Evolutionary conservation across 37 sponge, comb jelly and placozoan species (phyloP).

Genomic region (Corticium candelabrum): DNA sequence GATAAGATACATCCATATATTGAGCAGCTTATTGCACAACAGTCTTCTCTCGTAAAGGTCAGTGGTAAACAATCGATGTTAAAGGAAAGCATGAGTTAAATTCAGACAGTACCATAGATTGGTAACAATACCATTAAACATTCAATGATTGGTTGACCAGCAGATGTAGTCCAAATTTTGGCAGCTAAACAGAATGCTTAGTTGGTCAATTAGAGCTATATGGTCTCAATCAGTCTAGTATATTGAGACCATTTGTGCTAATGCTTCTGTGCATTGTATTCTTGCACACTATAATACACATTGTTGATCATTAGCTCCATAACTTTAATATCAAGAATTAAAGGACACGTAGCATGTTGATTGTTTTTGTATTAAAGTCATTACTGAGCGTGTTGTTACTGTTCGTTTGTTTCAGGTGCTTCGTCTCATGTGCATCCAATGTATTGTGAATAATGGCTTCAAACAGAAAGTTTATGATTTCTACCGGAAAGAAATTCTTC

Average conservation of each 20-base stretch:
- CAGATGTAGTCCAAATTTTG: too few relatives aligned
- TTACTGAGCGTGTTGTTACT: background rate
- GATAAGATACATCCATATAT: constrained; percentile 38
- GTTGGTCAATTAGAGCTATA: too few relatives aligned
- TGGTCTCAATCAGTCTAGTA: too few relatives aligned
- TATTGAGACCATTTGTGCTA: too few relatives aligned
- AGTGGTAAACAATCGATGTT: background rate
- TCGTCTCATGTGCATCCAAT: constrained; percentile 86
- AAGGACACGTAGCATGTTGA: background rate
- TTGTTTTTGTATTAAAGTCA: background rate
- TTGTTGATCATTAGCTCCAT: background rate
- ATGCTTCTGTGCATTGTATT: too few relatives aligned
- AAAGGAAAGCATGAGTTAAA: background rate
- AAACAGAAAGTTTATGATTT: constrained; percentile 73
- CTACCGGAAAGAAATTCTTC: constrained; percentile 81
- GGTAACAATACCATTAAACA: too few relatives aligned
- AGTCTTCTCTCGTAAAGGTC: constrained; percentile 18
- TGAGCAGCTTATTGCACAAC: constrained; percentile 26
- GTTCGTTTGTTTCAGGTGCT: constrained; percentile 18
- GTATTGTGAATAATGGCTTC: constrained; percentile 76
- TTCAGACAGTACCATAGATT: too few relatives aligned
- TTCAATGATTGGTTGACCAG: too few relatives aligned
- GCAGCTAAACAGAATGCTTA: too few relatives aligned
- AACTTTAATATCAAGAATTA: background rate
- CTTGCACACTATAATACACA: background rate